phyloP scores from a whole-genome alignment of 2,113 vertebrate genomes.

The Shinisaurus crocodilurus region DNA sequence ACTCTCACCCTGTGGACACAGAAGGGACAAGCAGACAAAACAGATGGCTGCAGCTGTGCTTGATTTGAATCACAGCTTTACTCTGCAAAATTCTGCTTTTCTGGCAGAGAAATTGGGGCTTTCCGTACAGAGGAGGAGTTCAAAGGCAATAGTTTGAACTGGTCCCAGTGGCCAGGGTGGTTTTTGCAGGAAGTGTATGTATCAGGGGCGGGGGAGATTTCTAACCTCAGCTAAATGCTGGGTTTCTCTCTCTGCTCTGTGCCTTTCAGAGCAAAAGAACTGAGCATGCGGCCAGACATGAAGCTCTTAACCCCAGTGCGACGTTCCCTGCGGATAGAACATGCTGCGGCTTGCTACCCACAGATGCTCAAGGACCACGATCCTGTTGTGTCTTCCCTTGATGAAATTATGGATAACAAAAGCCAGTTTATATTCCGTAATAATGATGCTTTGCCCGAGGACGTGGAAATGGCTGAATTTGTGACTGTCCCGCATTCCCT shows the following conservation, averaged over 20 bases:
- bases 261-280: slow-evolving; percentile 40
- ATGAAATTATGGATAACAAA: slow-evolving; percentile 66
- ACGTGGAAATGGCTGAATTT: slow-evolving; percentile 51
- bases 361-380: slow-evolving; percentile 75
- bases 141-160: background rate
- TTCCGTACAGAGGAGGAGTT: background rate
- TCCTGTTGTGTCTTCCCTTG: slow-evolving; percentile 73
- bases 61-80: background rate
- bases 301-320: slow-evolving; percentile 76
- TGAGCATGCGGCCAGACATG: slow-evolving; percentile 24
- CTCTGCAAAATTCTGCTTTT: background rate
- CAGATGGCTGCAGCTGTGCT: background rate
- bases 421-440: slow-evolving; percentile 69
- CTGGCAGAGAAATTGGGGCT: too few relatives aligned
- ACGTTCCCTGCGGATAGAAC: slow-evolving; percentile 70
- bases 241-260: background rate
- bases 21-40: too few relatives aligned
- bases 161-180: background rate
- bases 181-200: background rate
- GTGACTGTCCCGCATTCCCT: background rate
- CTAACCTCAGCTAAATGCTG: background rate
- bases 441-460: slow-evolving; percentile 74
- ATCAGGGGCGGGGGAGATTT: background rate
- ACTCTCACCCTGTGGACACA: too few relatives aligned
- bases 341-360: slow-evolving; percentile 33